Conservation (phyloP, 2,797 vertebrate species). For the Neomorphus geoffroyi region DNA sequence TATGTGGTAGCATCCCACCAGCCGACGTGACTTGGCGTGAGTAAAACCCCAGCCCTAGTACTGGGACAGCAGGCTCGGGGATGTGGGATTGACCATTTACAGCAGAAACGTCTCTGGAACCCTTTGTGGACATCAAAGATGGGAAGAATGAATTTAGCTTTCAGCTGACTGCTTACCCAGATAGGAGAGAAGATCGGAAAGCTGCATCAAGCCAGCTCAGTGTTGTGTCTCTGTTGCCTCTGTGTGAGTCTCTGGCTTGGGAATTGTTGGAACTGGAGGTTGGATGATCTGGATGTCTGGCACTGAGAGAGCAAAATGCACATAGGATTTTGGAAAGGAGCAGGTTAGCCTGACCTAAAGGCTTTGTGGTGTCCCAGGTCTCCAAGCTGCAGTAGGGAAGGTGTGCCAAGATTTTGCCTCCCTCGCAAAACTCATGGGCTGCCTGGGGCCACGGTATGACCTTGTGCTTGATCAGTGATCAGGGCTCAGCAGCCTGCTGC, state of each 20-base stretch:
- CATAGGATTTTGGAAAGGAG: not conserved
- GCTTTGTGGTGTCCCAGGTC: not conserved
- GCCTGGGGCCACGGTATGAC: rapidly evolving
- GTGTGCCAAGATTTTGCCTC: not conserved
- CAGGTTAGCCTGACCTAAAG: not conserved
- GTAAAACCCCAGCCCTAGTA: not conserved
- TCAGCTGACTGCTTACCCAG: not conserved
- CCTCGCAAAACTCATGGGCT: not conserved
- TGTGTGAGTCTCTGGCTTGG: not conserved
- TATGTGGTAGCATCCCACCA: not conserved
- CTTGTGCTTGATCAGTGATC: not conserved
- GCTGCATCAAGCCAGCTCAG: not conserved
- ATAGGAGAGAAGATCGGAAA: not conserved
- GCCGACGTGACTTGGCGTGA: not conserved
- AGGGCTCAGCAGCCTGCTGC: not conserved
- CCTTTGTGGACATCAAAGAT: not conserved
- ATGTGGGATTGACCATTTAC: not conserved
- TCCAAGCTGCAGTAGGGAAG: not conserved
- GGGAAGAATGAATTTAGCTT: not conserved
- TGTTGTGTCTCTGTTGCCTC: not conserved
- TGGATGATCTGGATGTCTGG: not conserved
- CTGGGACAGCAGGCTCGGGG: not conserved
- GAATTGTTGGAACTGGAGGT: not conserved
- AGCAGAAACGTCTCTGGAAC: not conserved
- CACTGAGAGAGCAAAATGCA: not conserved